A percentile compares a stretch with the other conserved stretches of the same genome.
phyloP scores from a whole-genome alignment of 2,113 vertebrate species.

The Monopterus albus region DNA sequence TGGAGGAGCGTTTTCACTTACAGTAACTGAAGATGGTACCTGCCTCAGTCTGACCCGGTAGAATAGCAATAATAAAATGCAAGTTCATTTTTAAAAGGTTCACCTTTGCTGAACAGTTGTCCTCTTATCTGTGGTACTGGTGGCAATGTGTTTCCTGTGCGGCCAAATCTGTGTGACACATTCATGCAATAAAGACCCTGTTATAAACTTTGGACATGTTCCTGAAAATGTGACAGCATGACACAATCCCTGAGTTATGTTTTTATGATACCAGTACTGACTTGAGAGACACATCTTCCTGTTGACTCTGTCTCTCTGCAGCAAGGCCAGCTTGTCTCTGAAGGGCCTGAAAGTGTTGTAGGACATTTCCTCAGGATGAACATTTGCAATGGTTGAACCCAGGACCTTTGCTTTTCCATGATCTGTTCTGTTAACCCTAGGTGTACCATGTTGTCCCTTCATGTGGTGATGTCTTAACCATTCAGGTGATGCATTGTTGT shows the following conservation, averaged over 20 bases:
- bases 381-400: not conserved
- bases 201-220: no score
- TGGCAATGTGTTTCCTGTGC: slow-evolving; percentile 53
- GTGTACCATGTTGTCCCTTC: not conserved
- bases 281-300: not conserved
- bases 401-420: slow-evolving; percentile 17
- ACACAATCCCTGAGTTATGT: not conserved
- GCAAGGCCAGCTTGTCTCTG: slow-evolving; percentile 30
- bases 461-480: not conserved
- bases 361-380: slow-evolving; percentile 58
- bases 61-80: no score
- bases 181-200: no score
- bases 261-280: no score
- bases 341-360: slow-evolving; percentile 20
- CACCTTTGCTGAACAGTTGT: slow-evolving; percentile 57
- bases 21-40: not conserved
- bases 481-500: slow-evolving; percentile 1
- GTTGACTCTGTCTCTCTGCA: not conserved
- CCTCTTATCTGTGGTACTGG: slow-evolving; percentile 55
- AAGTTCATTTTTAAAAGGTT: no score
- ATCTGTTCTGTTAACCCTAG: slow-evolving; percentile 23
- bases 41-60: no score
- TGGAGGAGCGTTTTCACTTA: not conserved
- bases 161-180: no score
- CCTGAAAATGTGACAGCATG: no score